phyloP scores from a whole-genome alignment of 2,797 vertebrate genomes.

The Australoheros facetus region DNA sequence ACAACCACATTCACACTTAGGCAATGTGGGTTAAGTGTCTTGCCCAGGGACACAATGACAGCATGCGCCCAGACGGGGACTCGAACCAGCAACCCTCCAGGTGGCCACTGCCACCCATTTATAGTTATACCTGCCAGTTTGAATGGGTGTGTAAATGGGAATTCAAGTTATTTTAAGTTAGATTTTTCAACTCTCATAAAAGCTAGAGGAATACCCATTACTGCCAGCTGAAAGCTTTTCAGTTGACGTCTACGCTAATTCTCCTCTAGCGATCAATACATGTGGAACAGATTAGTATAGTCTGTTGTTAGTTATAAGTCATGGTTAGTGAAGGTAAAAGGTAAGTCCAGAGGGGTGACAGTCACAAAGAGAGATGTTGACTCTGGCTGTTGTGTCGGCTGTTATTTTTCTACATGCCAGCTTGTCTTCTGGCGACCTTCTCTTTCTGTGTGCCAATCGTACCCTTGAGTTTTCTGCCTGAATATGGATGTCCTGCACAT shows the following conservation, averaged over 20 bases:
- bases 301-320: neutral
- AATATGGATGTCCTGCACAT: conserved; percentile 75
- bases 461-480: conserved; percentile 60
- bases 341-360: conserved; percentile 13
- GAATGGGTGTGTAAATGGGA: neutral
- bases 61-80: too few species aligned
- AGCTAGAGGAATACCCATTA: neutral
- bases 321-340: neutral
- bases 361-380: conserved; percentile 51
- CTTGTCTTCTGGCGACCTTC: conserved; percentile 65
- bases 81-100: too few species aligned
- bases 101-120: too few species aligned
- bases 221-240: neutral
- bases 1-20: too few species aligned
- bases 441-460: conserved; percentile 56
- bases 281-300: neutral
- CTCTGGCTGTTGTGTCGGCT: conserved; percentile 42
- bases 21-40: too few species aligned
- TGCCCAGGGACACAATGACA: too few species aligned
- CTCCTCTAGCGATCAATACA: neutral
- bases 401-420: conserved; percentile 42
- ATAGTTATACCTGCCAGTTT: neutral
- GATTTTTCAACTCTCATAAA: neutral
- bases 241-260: neutral
- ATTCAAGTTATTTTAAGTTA: neutral